Evolutionary conservation across 2,797 vertebrate genomes (phyloP).

Genomic region (Argyrosomus regius): DNA sequence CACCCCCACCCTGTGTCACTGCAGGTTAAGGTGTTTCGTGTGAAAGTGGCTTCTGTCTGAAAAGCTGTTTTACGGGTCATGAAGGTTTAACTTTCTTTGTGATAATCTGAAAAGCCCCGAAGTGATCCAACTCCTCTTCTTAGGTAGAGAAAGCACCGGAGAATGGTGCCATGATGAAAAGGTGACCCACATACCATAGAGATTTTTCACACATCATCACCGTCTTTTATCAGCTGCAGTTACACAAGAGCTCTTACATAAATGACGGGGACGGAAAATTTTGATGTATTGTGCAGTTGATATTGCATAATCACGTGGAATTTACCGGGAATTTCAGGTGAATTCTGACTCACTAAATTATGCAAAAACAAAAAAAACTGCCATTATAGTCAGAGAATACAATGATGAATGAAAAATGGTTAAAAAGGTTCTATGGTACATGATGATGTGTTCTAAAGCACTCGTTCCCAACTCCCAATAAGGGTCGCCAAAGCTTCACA

Average conservation of each 20-base stretch:
- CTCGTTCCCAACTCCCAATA: too few relatives aligned
- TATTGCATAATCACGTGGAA: neutral
- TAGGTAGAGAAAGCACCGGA: neutral
- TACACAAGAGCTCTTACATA: too few relatives aligned
- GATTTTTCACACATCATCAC: neutral
- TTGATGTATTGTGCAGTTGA: neutral
- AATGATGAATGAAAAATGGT: neutral
- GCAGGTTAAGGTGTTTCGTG: neutral
- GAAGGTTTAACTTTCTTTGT: neutral
- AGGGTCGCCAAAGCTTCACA: too few relatives aligned
- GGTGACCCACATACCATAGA: constrained; percentile 13
- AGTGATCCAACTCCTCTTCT: constrained; percentile 1
- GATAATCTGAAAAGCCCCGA: constrained; percentile 5
- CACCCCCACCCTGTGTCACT: too few relatives aligned
- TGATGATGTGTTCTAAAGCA: neutral
- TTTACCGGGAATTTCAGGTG: neutral
- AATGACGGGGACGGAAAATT: neutral
- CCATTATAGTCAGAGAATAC: neutral
- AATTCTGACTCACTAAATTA: neutral
- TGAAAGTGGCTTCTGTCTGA: neutral
- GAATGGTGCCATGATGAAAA: constrained; percentile 7
- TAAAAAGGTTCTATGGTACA: neutral
- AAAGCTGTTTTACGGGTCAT: neutral
- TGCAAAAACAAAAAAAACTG: neutral
- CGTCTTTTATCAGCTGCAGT: constrained; percentile 18